Evolutionary conservation across 2,888 invertebrate species (phyloP).

Genomic region (Pollenia angustigena): DNA sequence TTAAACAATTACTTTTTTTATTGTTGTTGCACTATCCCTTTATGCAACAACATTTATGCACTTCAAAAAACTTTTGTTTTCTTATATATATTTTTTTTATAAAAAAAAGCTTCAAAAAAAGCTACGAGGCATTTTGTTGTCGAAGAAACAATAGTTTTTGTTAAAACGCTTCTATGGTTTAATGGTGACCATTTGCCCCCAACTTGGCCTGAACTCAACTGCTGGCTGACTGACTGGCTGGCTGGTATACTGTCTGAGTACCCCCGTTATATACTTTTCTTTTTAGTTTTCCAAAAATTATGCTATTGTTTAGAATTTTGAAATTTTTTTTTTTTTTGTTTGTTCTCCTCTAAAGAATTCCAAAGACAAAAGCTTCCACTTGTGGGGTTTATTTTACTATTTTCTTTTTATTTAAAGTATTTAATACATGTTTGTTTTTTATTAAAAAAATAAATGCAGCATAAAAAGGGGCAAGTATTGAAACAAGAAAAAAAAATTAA

Average conservation of each 20-base stretch:
- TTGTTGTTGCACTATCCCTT: constrained; percentile 35
- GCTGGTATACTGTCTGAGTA: constrained; percentile 68
- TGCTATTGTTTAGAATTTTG: constrained; percentile 60
- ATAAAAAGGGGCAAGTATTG: constrained; percentile 39
- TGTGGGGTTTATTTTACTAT: constrained; percentile 56
- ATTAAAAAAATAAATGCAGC: constrained; percentile 27
- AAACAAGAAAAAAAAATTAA: constrained; percentile 40
- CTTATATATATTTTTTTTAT: neutral
- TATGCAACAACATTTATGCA: constrained; percentile 58
- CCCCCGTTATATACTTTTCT: constrained; percentile 39
- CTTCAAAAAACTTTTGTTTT: constrained; percentile 52
- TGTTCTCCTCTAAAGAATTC: no score
- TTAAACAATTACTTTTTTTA: constrained; percentile 50
- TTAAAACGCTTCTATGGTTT: constrained; percentile 45
- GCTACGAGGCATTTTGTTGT: constrained; percentile 44
- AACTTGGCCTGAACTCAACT: constrained; percentile 35
- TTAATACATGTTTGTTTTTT: constrained; percentile 50
- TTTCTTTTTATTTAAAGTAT: constrained; percentile 65
- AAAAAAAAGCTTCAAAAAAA: neutral
- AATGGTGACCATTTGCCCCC: constrained; percentile 62
- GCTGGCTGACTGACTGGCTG: neutral
- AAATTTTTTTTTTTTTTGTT: constrained; percentile 17
- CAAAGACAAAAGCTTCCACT: constrained; percentile 67
- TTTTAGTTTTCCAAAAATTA: neutral
- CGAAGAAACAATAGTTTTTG: constrained; percentile 28